Base-by-base conservation (phyloP, 2,888 invertebrate species). In the Drosophila longiperda region DNA sequence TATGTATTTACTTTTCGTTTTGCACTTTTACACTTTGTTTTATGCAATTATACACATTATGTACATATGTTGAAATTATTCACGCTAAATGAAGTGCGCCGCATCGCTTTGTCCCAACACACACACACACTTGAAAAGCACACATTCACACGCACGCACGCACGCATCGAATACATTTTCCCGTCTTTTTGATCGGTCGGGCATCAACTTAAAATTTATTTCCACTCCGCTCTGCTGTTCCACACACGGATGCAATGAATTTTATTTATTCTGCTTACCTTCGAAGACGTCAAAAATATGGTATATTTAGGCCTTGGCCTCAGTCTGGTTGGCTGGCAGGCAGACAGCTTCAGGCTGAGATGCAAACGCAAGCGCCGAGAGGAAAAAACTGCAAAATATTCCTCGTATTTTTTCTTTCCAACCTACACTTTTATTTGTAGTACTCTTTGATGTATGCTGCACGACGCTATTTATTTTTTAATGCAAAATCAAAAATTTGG, bases 401-500 rank as follows among this genome's bases (percentile, higher is more conserved):
- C 54, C 71, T 78, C 63, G 33, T 75, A 40, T 64, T 68, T 68
- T 66, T 65, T 74, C 78, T 82, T 78, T 77, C 74, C 83, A 88
- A 85, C 83, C 80, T 88, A 82, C 88, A 81, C 81, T 66, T 78
- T 74, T 78, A 82, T 74, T 74, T 74, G 79, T 79, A 71, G 80
- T 77, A 80, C 66, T 64, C 29, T 59, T 58, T 59, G 57, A 55
- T 74, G 65, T 55, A 55, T 69, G 8, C 38, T 80, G 78, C 78
- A 72, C 82, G 67, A 71, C 68, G 74, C 66, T 57, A 54, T 72
- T 67, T 55, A 26, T 64, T 49, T 59, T 36, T 45, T 11, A 2
- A 34, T 23, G 36, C 49, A 58, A 69, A 76, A 67, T 62, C 11
- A 45, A 57, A 48, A 66, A 33, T 45, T 63, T 50, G 66, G 59